Conservation (phyloP, 1,140 invertebrate species). For the Drosophila aff. region DNA sequence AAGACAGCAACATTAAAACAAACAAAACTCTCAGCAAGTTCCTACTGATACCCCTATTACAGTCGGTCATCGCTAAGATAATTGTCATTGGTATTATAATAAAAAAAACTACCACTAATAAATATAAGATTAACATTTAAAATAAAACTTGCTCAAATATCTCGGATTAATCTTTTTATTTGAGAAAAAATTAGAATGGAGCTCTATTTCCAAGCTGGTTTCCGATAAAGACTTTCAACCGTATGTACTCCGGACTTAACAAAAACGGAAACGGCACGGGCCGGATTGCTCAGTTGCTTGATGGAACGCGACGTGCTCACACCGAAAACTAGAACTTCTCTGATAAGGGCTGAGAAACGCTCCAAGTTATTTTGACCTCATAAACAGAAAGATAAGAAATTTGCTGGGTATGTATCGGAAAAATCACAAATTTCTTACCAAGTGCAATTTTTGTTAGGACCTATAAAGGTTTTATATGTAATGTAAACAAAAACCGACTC, state of each 20-base stretch:
- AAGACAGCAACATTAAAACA: slow-evolving; percentile 23
- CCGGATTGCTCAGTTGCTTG: slow-evolving; percentile 54
- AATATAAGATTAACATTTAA: neutral
- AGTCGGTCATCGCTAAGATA: neutral
- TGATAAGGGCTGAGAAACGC: slow-evolving; percentile 28
- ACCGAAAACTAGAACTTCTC: slow-evolving; percentile 43
- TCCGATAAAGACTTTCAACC: slow-evolving; percentile 10
- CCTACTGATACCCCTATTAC: slow-evolving; percentile 11
- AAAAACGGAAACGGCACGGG: slow-evolving; percentile 64
- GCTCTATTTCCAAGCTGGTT: neutral
- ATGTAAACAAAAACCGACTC: neutral
- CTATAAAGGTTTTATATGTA: neutral
- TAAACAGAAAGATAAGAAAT: slow-evolving; percentile 46
- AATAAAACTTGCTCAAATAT: neutral
- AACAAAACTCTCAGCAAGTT: slow-evolving; percentile 33
- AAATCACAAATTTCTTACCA: slow-evolving; percentile 7
- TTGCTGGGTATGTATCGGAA: slow-evolving; percentile 44
- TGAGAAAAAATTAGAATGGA: neutral
- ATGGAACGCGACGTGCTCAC: slow-evolving; percentile 60
- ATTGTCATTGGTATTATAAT: no score
- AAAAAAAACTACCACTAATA: no score
- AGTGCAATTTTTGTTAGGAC: neutral
- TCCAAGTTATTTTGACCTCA: slow-evolving; percentile 56
- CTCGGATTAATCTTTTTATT: neutral
- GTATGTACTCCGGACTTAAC: slow-evolving; percentile 49